Evolutionary conservation across 1,140 invertebrate species (phyloP), one percentile per base, ranked within the genome.

Genomic region (Homalodisca vitripennis): DNA sequence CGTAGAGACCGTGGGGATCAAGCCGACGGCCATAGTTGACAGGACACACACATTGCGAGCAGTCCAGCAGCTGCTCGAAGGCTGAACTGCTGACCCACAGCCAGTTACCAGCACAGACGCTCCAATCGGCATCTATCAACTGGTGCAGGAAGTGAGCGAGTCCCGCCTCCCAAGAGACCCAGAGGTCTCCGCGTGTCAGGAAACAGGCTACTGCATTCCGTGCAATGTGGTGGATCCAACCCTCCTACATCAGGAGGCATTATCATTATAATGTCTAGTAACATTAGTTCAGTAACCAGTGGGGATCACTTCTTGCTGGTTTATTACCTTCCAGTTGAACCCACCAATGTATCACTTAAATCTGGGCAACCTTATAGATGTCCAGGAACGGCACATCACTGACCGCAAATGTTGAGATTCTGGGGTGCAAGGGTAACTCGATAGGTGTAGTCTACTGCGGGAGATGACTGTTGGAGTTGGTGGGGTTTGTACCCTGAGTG

Each of bases 1-100:
- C 85, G 77, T 89, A 92, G 66, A 84, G 82, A 24, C 89, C 89
- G 55, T 82, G 80, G 10, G 89, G 89, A 78, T 91, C 89, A 47
- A 90, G 82, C n/a, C 88, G 82, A 70, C 84, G 84, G 0, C 89
- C 89, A 72, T 89, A 85, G 1, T 83, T 82, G 32, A 90, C 86
- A 0, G 89, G 89, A 73, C 86, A 86, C 48, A 87, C 85, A 76
- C 88, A 89, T 73, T 84, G 76, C 70, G 86, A 79, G 68, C 86
- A 84, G 78, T 89, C 86, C 75, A 89, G 77, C 20, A 87, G 74
- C 3, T 83, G 82, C 70, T 89, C 87, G 79, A 91, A 91, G 6
- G 89, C 89, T 30, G 86, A 89, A 27, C 86, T 87, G 3, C 88
- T 89, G 2, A 92, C 86, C 89, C 89, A 91, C 88, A 91, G 90